Percentiles rank a stretch among this genome's conserved stretches.
phyloP scores from a whole-genome alignment of 2,888 invertebrate genomes.

The Lasioglossum pauxillum region DNA sequence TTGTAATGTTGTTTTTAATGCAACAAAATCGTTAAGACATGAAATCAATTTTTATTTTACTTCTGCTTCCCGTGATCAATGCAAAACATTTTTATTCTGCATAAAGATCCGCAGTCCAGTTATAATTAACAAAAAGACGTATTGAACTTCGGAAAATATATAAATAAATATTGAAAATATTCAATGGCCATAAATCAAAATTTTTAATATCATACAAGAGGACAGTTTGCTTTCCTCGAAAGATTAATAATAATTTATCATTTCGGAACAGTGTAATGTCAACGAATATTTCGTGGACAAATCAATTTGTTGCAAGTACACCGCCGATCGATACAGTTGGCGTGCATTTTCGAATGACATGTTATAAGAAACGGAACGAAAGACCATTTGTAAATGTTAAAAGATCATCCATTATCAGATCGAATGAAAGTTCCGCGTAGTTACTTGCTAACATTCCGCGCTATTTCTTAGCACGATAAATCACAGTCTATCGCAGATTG shows the following conservation, averaged over 20 bases:
- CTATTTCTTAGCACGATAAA: background rate
- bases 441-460: background rate
- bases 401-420: background rate
- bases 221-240: background rate
- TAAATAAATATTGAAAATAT: background rate
- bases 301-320: background rate
- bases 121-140: background rate
- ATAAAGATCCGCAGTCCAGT: no score
- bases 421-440: background rate
- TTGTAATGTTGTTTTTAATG: no score
- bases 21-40: no score
- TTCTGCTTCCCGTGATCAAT: no score
- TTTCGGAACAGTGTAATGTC: background rate
- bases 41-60: no score
- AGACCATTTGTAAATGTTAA: background rate
- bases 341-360: background rate
- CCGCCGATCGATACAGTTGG: background rate
- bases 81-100: no score
- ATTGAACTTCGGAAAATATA: background rate
- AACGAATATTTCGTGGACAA: background rate
- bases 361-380: background rate
- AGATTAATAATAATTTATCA: background rate
- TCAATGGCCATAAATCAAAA: background rate
- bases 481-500: background rate
- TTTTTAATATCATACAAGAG: no score